These are phyloP conservation scores for Phymanthus crucifer DNA, from an alignment of 92 coral and sea anemone genomes.

Conservation along the genomic window DNA sequence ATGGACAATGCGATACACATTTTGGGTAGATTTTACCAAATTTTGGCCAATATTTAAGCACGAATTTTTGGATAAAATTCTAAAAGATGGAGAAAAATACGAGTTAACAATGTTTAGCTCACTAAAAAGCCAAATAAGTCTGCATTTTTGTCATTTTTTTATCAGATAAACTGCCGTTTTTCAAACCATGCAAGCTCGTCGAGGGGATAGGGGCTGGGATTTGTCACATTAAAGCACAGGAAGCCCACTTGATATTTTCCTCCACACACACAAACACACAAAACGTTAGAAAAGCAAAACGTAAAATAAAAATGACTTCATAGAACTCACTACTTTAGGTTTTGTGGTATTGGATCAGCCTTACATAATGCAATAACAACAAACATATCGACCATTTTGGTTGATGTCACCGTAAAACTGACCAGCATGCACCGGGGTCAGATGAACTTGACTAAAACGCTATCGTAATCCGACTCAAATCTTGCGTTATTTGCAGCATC, in stretches of 20 bases:
- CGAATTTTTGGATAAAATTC: neutral
- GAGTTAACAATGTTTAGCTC: neutral
- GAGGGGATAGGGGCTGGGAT: neutral
- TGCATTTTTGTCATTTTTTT: neutral
- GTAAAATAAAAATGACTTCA: no score
- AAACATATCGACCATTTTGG: no score
- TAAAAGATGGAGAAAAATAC: neutral
- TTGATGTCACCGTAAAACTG: no score
- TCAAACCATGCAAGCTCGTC: neutral
- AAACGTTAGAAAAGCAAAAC: no score
- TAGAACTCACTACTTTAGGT: no score
- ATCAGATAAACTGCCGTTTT: neutral
- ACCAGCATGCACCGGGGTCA: no score
- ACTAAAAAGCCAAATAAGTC: neutral
- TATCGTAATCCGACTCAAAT: no score
- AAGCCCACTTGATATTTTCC: neutral
- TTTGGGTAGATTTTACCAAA: neutral
- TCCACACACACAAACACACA: neutral
- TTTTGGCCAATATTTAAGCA: neutral
- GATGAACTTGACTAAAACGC: no score
- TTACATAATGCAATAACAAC: no score
- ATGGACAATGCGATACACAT: neutral
- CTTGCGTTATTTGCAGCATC: no score
- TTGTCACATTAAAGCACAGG: neutral
- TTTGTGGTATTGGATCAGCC: no score